These are phyloP conservation scores for Lasioglossum vierecki DNA, from an alignment of 2,888 invertebrate genomes.

Conservation along the genomic window DNA sequence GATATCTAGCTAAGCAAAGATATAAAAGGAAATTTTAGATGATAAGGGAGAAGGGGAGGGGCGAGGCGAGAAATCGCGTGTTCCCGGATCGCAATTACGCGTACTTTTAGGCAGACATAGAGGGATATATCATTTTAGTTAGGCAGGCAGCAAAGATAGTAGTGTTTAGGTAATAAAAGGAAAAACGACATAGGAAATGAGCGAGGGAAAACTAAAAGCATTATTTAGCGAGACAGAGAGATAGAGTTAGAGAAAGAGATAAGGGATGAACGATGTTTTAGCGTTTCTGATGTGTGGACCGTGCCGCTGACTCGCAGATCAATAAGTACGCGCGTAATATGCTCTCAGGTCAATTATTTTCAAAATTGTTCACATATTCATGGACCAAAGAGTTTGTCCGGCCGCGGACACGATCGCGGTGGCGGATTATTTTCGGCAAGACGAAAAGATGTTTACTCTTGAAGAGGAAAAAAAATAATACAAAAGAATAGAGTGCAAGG, in stretches of 20 bases:
- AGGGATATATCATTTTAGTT: conserved; percentile 68
- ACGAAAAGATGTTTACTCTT: conserved; percentile 19
- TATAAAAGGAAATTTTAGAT: conserved; percentile 60
- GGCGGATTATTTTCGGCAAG: conserved; percentile 56
- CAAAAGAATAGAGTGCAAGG: neutral
- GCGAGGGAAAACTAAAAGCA: conserved; percentile 17
- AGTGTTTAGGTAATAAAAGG: conserved; percentile 45
- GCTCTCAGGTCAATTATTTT: conserved; percentile 70
- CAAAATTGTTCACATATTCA: conserved; percentile 63
- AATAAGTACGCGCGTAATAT: conserved; percentile 25
- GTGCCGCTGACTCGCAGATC: conserved; percentile 62
- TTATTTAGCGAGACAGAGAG: neutral
- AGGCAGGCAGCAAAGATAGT: conserved; percentile 70
- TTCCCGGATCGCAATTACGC: conserved; percentile 50
- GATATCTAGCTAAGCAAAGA: conserved; percentile 72
- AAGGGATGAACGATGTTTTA: neutral
- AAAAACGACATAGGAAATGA: conserved; percentile 19
- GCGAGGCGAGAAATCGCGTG: conserved; percentile 26
- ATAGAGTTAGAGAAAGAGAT: neutral
- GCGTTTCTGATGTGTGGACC: conserved; percentile 56
- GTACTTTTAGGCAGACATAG: conserved; percentile 66
- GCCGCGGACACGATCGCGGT: conserved; percentile 8
- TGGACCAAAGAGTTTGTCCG: conserved; percentile 70
- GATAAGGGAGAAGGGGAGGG: conserved; percentile 49
- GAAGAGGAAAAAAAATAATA: neutral